Conservation (phyloP, 2,888 invertebrate species). For the Odontomyia ornata region DNA sequence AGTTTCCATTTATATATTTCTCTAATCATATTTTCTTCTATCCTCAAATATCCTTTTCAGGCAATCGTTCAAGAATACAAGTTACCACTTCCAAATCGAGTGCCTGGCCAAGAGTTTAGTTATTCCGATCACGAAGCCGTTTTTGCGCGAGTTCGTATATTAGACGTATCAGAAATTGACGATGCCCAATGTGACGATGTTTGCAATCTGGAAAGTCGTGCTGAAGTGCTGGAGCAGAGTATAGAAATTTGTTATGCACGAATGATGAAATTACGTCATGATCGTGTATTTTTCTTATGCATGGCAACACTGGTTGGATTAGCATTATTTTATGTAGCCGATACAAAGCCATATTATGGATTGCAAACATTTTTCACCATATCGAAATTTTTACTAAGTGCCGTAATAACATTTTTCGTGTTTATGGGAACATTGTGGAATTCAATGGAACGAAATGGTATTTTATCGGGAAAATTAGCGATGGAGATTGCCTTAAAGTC, state of each 20-base stretch:
- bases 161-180: neutral
- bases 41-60: slow-evolving; percentile 54
- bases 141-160: slow-evolving; percentile 66
- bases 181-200: neutral
- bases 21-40: no score
- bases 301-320: slow-evolving; percentile 57
- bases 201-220: slow-evolving; percentile 15
- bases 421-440: slow-evolving; percentile 87
- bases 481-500: slow-evolving; percentile 69
- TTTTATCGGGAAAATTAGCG: slow-evolving; percentile 76
- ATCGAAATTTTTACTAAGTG: slow-evolving; percentile 71
- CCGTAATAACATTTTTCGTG: slow-evolving; percentile 73
- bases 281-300: slow-evolving; percentile 60
- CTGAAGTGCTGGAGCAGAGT: slow-evolving; percentile 57
- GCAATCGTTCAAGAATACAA: slow-evolving; percentile 68
- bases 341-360: slow-evolving; percentile 59
- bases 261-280: slow-evolving; percentile 58
- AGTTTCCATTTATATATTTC: neutral
- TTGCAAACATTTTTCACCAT: slow-evolving; percentile 66
- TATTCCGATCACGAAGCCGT: slow-evolving; percentile 94
- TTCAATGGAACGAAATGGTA: slow-evolving; percentile 79
- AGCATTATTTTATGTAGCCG: slow-evolving; percentile 57
- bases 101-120: slow-evolving; percentile 77
- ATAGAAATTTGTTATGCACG: slow-evolving; percentile 60
- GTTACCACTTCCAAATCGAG: slow-evolving; percentile 77